A percentile compares a stretch with the other conserved stretches of the same genome.
phyloP scores from a whole-genome alignment of 2,113 vertebrate genomes.

The Lycocorax pyrrhopterus region DNA sequence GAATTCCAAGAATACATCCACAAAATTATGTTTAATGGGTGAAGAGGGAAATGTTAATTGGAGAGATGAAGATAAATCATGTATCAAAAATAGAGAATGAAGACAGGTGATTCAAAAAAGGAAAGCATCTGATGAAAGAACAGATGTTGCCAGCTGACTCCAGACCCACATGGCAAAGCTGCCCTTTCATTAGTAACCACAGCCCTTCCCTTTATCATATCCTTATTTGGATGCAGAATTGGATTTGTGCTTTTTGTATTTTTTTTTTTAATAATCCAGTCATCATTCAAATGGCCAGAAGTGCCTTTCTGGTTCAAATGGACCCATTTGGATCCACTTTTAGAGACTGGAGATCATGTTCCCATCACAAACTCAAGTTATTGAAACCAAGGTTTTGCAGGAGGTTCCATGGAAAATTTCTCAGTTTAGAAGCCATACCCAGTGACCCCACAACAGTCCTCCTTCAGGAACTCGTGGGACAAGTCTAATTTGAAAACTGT shows the following conservation, averaged over 20 bases:
- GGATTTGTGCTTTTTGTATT: not conserved
- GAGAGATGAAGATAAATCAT: not conserved
- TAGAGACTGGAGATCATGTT: not conserved
- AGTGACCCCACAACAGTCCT: not conserved
- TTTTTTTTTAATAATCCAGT: not conserved
- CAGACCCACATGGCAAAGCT: not conserved
- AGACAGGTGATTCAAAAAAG: not conserved
- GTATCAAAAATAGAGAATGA: not conserved
- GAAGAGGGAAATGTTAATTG: not conserved
- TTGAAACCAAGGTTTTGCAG: not conserved
- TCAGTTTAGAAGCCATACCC: not conserved
- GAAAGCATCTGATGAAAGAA: not conserved
- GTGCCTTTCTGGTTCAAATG: not conserved
- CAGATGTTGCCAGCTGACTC: not conserved
- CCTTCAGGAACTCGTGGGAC: not conserved
- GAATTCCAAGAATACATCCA: not conserved
- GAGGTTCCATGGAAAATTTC: not conserved
- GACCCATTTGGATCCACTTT: not conserved
- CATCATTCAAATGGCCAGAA: not conserved
- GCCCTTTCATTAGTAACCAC: not conserved
- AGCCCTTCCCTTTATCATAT: not conserved
- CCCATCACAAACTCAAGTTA: not conserved
- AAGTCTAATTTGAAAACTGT: not conserved
- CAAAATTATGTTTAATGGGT: not conserved
- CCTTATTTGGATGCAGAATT: not conserved